These are phyloP conservation scores for Helogale parvula DNA, from an alignment of 2,113 vertebrate species.

Conservation along the genomic window DNA sequence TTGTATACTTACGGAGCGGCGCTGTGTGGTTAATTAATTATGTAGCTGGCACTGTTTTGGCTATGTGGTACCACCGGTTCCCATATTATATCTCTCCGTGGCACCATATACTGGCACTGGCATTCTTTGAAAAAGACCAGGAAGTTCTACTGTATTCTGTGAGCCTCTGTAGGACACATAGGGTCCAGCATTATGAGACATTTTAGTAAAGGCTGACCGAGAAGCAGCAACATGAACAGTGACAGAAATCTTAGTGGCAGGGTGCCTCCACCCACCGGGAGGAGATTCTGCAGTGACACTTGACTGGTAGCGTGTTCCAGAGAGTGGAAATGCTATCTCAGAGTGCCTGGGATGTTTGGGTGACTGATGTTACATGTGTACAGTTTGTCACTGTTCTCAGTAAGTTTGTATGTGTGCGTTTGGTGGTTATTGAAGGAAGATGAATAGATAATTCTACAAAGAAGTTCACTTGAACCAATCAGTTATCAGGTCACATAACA, in stretches of 20 bases:
- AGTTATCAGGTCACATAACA: conserved; percentile 71
- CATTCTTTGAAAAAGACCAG: not conserved
- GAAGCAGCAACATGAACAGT: not conserved
- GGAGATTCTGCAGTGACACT: not conserved
- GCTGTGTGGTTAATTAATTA: not conserved
- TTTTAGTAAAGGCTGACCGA: not conserved
- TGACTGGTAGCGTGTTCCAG: not conserved
- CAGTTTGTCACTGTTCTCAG: not conserved
- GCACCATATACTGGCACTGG: not conserved
- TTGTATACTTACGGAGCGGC: not conserved
- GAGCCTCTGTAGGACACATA: not conserved
- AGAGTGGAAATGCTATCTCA: not conserved
- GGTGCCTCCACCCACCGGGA: accelerated
- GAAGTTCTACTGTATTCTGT: not conserved
- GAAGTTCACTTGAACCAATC: conserved; percentile 62
- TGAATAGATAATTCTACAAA: conserved; percentile 46
- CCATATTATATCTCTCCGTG: not conserved
- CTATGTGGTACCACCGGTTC: too few species aligned
- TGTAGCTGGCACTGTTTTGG: not conserved
- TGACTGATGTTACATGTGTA: not conserved
- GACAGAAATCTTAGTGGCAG: not conserved
- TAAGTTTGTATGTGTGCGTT: not conserved
- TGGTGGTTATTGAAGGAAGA: conserved; percentile 19
- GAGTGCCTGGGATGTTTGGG: not conserved
- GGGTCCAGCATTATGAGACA: accelerated